These are phyloP conservation scores for Piscicola geometra DNA, from an alignment of 2,888 invertebrate species.

Conservation along the genomic window DNA sequence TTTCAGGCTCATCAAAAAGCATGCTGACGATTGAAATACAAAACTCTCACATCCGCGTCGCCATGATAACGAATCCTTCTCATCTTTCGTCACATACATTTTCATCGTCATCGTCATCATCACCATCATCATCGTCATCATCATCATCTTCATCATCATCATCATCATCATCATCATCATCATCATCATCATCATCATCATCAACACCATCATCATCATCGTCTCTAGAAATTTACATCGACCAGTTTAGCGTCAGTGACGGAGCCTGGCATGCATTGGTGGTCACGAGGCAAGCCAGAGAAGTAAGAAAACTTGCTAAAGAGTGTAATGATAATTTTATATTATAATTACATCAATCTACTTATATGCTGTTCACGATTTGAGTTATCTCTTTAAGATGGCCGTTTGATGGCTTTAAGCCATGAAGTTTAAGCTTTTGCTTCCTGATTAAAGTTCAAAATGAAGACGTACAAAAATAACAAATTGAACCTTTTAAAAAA, in stretches of 20 bases:
- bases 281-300: constrained; percentile 11
- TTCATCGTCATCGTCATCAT: background rate
- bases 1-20: constrained; percentile 1
- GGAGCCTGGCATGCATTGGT: constrained; percentile 24
- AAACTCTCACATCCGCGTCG: background rate
- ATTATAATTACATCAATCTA: too few species aligned
- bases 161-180: constrained; percentile 13
- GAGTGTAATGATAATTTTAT: constrained; percentile 6
- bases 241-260: constrained; percentile 8
- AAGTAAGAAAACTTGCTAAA: constrained; percentile 17
- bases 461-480: too few species aligned
- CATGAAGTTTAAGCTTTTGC: too few species aligned
- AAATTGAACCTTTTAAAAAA: too few species aligned
- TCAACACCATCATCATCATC: background rate
- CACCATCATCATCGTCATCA: constrained; percentile 11
- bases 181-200: constrained; percentile 17
- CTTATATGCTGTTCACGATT: too few species aligned
- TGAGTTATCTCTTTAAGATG: too few species aligned
- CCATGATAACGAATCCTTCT: background rate
- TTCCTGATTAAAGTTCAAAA: too few species aligned
- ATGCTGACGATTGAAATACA: background rate
- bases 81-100: background rate
- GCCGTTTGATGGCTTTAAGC: too few species aligned
- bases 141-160: background rate
- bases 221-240: background rate